Evolutionary conservation across 2,113 vertebrate species (phyloP), one percentile per base, ranked within the genome.

Genomic region (Carassius gibelio): DNA sequence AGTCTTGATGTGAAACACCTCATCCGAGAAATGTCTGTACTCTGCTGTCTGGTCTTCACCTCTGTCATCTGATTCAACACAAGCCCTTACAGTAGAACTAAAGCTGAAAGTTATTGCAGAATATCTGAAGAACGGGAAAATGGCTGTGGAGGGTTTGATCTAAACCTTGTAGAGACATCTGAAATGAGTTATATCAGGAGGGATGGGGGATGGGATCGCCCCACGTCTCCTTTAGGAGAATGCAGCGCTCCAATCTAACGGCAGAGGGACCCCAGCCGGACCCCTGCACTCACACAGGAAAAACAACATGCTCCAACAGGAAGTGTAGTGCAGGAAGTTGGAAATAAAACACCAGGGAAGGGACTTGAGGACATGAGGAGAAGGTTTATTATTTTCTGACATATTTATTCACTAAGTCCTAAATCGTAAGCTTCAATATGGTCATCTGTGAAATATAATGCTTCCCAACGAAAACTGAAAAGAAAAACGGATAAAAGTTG

Each of bases 331-430:
- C 71, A 88, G 88, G 86, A 89, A 89, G 86, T 84, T 59, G 74
- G 84, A 86, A 88, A 88, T 89, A 87, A 86, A 89, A 86, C 81
- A 74, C 86, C 82, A 88, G 88, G 84, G 80, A 89, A 84, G 62
- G 71, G 38, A 81, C 78, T 84, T 68, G 71, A 62, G 55, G 64
- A 61, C 30, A 72, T 71, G 59, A 9, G 26, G 38, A 84, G 62
- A 34, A 80, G 64, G 62, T 75, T 36, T 50, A 71, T 36, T 55
- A 76, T 81, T 61, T 66, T 81, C 66, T 10, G 55, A 72, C 83
- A 84, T 86, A 64, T 14, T 26, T 17, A 59, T 80, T 59, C 5
- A 45, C 19, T 15, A 81, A 62, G 45, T 52, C 66, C 61, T 83
- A 42, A 45, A 52, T 61, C 38, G 26, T 69, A 66, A 66, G 75